phyloP scores from a whole-genome alignment of 2,113 vertebrate species.

The Cololabis saira region DNA sequence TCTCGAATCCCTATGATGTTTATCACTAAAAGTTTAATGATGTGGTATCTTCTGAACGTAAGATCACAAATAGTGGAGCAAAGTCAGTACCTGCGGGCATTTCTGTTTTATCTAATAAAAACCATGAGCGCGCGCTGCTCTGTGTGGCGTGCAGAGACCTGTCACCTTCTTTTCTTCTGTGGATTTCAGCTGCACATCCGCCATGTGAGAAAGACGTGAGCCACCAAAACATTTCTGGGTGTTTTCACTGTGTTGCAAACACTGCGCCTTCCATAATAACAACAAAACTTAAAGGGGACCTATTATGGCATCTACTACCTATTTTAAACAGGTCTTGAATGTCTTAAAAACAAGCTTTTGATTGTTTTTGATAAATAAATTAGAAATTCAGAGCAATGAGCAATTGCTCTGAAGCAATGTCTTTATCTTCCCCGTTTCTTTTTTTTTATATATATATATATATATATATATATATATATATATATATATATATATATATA shows the following conservation, averaged over 20 bases:
- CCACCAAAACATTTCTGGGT: not conserved
- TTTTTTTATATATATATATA: no score
- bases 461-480: no score
- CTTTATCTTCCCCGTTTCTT: no score
- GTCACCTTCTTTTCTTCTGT: slow-evolving; percentile 31
- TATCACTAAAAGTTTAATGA: slow-evolving; percentile 10
- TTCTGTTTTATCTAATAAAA: slow-evolving; percentile 26
- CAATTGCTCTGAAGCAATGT: no score
- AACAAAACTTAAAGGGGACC: no score
- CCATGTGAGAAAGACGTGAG: slow-evolving; percentile 3
- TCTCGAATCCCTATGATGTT: not conserved
- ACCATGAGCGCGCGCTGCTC: slow-evolving; percentile 4
- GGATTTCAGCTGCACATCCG: slow-evolving; percentile 9
- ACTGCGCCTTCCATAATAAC: not conserved
- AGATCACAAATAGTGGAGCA: slow-evolving; percentile 15
- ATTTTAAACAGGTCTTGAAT: no score
- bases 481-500: no score
- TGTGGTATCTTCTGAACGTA: not conserved
- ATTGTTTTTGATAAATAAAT: no score
- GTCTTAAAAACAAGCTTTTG: no score
- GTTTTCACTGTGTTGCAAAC: slow-evolving; percentile 17
- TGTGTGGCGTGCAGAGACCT: slow-evolving; percentile 40
- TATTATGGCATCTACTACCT: no score
- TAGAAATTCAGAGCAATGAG: no score
- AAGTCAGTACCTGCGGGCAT: slow-evolving; percentile 3